These are phyloP conservation scores for Drosophila flavopinicola DNA, from an alignment of 2,888 invertebrate genomes.

Conservation along the genomic window DNA sequence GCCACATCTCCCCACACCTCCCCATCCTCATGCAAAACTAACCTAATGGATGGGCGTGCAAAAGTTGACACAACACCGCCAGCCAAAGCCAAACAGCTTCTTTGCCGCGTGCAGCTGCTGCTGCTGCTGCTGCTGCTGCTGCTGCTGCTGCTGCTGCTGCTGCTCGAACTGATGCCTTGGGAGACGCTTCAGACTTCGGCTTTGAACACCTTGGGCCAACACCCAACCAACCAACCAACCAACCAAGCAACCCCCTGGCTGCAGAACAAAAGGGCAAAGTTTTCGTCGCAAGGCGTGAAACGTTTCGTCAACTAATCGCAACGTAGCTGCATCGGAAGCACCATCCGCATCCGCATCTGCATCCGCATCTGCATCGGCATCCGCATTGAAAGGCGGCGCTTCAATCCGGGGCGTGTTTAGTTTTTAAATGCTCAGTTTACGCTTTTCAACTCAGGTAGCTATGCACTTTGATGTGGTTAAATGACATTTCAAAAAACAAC, in stretches of 20 bases:
- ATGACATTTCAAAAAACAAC: no score
- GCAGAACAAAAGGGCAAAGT: conserved; percentile 70
- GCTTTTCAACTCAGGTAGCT: not conserved
- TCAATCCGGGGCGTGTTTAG: conserved; percentile 44
- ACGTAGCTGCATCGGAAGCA: conserved; percentile 37
- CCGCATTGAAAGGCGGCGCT: conserved; percentile 21
- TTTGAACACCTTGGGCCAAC: conserved; percentile 37
- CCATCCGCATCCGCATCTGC: conserved; percentile 11
- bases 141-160: conserved; percentile 39
- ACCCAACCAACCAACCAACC: conserved; percentile 4
- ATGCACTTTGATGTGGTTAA: no score
- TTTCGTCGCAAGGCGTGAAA: conserved; percentile 75
- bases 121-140: conserved; percentile 17
- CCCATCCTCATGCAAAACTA: no score
- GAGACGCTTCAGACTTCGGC: conserved; percentile 26
- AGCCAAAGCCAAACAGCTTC: conserved; percentile 67
- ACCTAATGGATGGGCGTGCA: conserved; percentile 76
- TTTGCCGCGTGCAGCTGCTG: conserved; percentile 63
- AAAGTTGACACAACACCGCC: conserved; percentile 77
- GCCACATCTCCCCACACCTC: not conserved
- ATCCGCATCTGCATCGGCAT: conserved; percentile 11
- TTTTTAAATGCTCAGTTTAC: conserved; percentile 37
- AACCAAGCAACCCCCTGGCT: conserved; percentile 7
- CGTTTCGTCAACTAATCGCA: conserved; percentile 81
- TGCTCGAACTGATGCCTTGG: conserved; percentile 30